Percentiles rank a stretch among this genome's conserved stretches.
phyloP scores from a whole-genome alignment of 2,797 vertebrate genomes.

The Neopelma chrysocephalum region DNA sequence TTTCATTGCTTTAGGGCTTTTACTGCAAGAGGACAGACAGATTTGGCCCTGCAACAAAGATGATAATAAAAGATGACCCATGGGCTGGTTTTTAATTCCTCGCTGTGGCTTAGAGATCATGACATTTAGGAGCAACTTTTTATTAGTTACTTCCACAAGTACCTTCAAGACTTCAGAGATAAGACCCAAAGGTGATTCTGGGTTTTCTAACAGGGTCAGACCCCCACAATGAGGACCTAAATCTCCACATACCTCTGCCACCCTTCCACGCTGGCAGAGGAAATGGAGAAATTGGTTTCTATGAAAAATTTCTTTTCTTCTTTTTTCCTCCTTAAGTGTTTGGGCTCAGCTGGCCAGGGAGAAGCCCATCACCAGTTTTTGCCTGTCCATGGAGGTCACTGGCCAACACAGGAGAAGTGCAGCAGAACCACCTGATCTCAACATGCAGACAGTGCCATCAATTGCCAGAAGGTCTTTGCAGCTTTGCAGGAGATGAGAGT shows the following conservation, averaged over 20 bases:
- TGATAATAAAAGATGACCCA: rapidly evolving
- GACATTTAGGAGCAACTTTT: background rate
- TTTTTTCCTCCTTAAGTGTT: background rate
- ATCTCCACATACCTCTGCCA: background rate
- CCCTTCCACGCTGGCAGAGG: background rate
- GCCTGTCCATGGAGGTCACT: background rate
- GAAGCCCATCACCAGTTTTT: background rate
- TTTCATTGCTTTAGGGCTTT: background rate
- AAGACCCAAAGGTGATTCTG: background rate
- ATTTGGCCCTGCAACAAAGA: background rate
- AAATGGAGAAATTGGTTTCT: background rate
- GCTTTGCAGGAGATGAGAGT: background rate
- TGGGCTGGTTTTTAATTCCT: background rate
- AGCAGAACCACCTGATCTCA: background rate
- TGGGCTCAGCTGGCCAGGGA: background rate
- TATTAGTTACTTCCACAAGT: background rate
- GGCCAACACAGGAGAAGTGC: background rate
- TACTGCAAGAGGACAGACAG: rapidly evolving
- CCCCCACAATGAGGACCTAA: rapidly evolving
- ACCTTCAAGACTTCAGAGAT: background rate
- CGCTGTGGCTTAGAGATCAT: rapidly evolving
- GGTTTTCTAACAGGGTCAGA: background rate
- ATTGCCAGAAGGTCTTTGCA: background rate
- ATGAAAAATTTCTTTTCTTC: background rate
- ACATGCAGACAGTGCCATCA: rapidly evolving